Base-by-base conservation (phyloP, 2,888 invertebrate genomes). In the Nephrotoma guestfalica region DNA sequence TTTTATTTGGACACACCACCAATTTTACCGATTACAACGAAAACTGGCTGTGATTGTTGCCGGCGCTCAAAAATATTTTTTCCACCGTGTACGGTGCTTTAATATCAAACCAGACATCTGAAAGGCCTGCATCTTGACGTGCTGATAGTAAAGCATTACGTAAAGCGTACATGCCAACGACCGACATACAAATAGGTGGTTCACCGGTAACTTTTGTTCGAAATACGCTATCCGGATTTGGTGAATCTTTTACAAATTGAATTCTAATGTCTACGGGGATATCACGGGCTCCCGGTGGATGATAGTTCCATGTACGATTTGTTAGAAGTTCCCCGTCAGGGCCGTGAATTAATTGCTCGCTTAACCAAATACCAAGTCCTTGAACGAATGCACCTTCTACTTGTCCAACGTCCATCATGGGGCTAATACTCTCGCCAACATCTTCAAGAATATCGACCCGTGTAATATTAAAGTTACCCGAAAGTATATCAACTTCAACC, bases 271-370 rank as follows among this genome's bases (percentile, higher is more conserved):
- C 95, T 18, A 94, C 93, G 0, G 96, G 96, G 89, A 96, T 96
- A 88, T 96, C 96, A 89, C 95, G 96, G 0, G 94, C 93, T 0
- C 95, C 95, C 0, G 96, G 96, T 1, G 95, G 94, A 89, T 96
- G 96, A 89, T 96, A 96, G 86, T 93, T 95, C 97, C 97, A 97
- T 2, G 97, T 96, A 86, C 96, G 93, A 89, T 95, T 94, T 0
- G 96, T 96, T 6, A 95, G 92, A 4, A 96, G 90, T 88, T 93
- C 92, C 0, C 96, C 97, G 6, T 92, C 89, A 3, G 92, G 91
- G 88, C 95, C 94, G 87, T 93, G 95, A 0, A 94, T 91, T 30
- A 95, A 89, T 88, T 96, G 94, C 89, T 97, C 97, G 0, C 93
- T 93, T 0, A 96, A 95, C 93, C 94, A 96, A 89, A 95, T 96